Conservation (phyloP, 2,888 invertebrate species). For the Drosophila affinis region DNA sequence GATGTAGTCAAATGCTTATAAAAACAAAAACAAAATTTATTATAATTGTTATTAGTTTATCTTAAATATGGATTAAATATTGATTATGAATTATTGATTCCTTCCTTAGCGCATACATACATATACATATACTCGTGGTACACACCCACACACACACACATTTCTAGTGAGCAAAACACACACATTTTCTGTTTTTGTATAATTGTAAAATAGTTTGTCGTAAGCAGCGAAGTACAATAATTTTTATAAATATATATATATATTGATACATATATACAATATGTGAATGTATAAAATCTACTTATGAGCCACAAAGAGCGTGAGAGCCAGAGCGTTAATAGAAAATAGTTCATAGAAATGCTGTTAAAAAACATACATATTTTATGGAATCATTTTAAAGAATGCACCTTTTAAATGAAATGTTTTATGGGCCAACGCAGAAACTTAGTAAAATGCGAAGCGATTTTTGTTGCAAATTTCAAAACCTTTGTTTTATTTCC, state of each 20-base stretch:
- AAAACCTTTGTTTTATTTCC: constrained; percentile 13
- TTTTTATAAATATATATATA: constrained; percentile 62
- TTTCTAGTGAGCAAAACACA: constrained; percentile 26
- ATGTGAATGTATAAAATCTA: constrained; percentile 17
- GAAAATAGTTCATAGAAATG: constrained; percentile 48
- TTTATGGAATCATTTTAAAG: constrained; percentile 42
- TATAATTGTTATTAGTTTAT: constrained; percentile 41
- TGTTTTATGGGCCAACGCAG: constrained; percentile 48
- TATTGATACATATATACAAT: constrained; percentile 16
- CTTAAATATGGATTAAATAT: constrained; percentile 11
- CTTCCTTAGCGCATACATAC: constrained; percentile 55
- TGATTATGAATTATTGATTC: constrained; percentile 53
- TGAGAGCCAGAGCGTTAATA: constrained; percentile 45
- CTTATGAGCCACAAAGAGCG: constrained; percentile 54
- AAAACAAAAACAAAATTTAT: constrained; percentile 45
- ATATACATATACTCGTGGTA: constrained; percentile 32
- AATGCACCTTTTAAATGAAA: constrained; percentile 51
- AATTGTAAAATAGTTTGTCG: constrained; percentile 79
- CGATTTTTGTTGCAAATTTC: constrained; percentile 54
- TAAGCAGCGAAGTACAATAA: constrained; percentile 79
- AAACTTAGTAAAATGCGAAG: constrained; percentile 47
- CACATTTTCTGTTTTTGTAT: constrained; percentile 59
- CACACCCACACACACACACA: constrained; percentile 48
- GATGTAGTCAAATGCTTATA: constrained; percentile 45
- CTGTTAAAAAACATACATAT: constrained; percentile 49